These are phyloP conservation scores for Pelobates cultripes DNA, from an alignment of 2,797 vertebrate species.

Conservation along the genomic window DNA sequence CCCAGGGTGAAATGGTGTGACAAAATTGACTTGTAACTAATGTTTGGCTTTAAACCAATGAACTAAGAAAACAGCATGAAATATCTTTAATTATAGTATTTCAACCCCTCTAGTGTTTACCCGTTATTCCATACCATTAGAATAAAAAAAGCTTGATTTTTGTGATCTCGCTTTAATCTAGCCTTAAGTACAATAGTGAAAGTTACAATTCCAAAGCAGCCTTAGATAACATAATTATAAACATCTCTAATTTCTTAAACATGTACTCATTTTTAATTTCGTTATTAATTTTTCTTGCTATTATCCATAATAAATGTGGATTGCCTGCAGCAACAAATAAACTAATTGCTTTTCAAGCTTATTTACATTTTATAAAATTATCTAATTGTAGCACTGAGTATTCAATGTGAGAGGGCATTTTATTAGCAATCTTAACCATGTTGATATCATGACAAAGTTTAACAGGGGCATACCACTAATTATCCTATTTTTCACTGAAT, in stretches of 20 bases:
- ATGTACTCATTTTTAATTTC: conserved; percentile 2
- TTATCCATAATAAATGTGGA: conserved; percentile 1
- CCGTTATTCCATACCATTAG: not conserved
- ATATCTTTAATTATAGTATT: conserved; percentile 32
- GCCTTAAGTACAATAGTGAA: not conserved
- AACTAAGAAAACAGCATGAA: conserved; percentile 26
- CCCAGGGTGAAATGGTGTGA: conserved; percentile 30
- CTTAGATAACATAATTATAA: not conserved
- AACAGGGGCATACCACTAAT: too few species aligned
- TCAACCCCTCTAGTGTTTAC: not conserved
- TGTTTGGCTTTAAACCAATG: conserved; percentile 30
- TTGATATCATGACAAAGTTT: not conserved
- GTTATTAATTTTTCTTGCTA: not conserved
- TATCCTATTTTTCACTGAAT: too few species aligned
- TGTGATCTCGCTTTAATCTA: not conserved
- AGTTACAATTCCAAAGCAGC: not conserved
- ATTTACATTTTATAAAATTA: not conserved
- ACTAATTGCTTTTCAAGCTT: conserved; percentile 17
- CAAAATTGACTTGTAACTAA: conserved; percentile 40
- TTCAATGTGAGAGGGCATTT: not conserved
- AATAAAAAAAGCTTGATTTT: not conserved
- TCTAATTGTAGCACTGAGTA: not conserved
- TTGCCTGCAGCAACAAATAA: conserved; percentile 15
- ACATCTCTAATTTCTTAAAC: not conserved
- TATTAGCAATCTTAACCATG: not conserved